Base-by-base conservation (phyloP, 2,113 vertebrate species). In the Nettapus auritus region DNA sequence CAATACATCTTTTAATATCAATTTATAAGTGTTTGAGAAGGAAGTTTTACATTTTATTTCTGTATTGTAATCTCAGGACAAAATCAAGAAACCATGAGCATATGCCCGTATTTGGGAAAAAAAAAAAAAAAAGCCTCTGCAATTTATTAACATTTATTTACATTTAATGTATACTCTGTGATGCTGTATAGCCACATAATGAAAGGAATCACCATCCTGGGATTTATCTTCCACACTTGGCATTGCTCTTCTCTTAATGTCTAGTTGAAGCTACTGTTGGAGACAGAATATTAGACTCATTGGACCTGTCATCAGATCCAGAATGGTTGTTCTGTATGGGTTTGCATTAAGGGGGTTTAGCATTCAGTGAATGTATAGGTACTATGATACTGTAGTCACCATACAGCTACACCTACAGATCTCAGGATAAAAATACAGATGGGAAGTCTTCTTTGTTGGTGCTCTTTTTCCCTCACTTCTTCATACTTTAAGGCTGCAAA, bases 1-100 rank as follows among this genome's bases (percentile, higher is more conserved):
- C 76, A 93, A 14, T 88, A 44, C 50, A 8, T 55, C 53, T 86
- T 83, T 84, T 92, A 88, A 69, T 86, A 84, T 36, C 57, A 48
- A 82, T 96, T 94, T 92, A 62, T 92, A 83, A 82, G 22, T 86
- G 69, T 66, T 57, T 82, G 48, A 75, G 62, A 81, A 78, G 23
- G 46, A 77, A 90, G 16, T 46, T 64, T 92, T 96, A 68, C 29
- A 46, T 86, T 93, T 77, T 23, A 33, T 63, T 91, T 77, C 60
- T 78, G 52, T 60, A 83, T 82, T 84, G 29, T 88, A 90, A 94
- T 74, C 68, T 91, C 38, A 16, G 69, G 86, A 86, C 31, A 73
- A 84, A 86, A 82, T 64, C 33, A 81, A 63, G 60, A 80, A 90
- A 68, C 34, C 4, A 3, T 44, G 20, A 93, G 38, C 59, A 16